A percentile compares a stretch with the other conserved stretches of the same genome.
Conservation (phyloP, 2,888 invertebrate species). For the Rhimphoctona megacephalus region DNA sequence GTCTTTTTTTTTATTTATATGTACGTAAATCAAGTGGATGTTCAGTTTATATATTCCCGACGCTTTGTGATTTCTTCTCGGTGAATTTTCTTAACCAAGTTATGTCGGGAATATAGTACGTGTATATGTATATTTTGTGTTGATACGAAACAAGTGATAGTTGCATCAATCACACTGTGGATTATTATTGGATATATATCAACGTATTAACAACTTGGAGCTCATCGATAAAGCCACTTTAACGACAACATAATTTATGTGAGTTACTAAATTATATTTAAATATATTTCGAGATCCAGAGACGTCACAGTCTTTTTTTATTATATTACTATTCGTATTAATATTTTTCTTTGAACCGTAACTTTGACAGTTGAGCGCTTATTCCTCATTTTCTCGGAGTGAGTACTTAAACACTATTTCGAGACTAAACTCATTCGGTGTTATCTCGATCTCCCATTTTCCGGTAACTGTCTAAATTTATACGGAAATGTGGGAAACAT, state of each 20-base stretch:
- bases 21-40: background rate
- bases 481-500: background rate
- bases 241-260: slow-evolving; percentile 61
- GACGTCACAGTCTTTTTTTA: background rate
- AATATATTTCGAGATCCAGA: background rate
- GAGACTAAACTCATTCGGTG: background rate
- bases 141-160: slow-evolving; percentile 43
- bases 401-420: background rate
- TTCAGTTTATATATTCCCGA: slow-evolving; percentile 14
- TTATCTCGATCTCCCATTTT: background rate
- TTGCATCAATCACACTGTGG: slow-evolving; percentile 72
- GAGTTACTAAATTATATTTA: slow-evolving; percentile 32
- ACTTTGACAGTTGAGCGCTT: background rate
- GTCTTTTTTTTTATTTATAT: background rate
- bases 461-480: background rate
- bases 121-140: slow-evolving; percentile 25
- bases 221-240: slow-evolving; percentile 37
- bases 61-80: slow-evolving; percentile 41
- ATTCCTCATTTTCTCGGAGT: background rate
- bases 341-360: background rate
- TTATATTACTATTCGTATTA: background rate
- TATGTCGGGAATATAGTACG: background rate
- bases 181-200: slow-evolving; percentile 79
- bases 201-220: slow-evolving; percentile 45
- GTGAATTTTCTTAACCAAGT: slow-evolving; percentile 44